Base-by-base conservation (phyloP, 2,888 invertebrate species). In the Oscheius sp. region DNA sequence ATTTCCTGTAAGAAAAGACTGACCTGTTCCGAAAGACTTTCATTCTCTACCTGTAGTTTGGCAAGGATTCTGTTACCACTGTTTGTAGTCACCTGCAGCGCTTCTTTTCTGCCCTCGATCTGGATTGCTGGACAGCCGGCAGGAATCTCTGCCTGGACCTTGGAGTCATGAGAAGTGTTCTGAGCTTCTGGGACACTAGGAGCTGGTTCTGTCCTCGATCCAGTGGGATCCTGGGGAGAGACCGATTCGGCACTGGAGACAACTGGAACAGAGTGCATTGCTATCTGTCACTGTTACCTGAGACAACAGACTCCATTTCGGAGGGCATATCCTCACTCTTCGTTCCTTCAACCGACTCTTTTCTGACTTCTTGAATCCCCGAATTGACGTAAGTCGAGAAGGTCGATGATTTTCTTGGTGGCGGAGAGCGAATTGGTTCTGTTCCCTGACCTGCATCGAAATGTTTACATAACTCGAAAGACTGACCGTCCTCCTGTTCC, bases 11-110 rank as follows among this genome's bases (percentile, higher is more conserved):
- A n/a, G 13, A 50, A 50, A 4, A 4, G 2, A 33, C 9, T 11
- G 13, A 68, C 68, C 68, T 68, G 68, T 37, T 68, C 68, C 2
- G 37, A n/a, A 4, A 68, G 68, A 37, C 42, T 68, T 13, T 68
- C 68, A 35, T 68, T 68, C 29, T 68, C 68, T 35, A 55, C 68
- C 33, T 68, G 55, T 11, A 68, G 37, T n/a, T 55, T 53, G 68
- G 42, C n/a, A 5, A 68, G 55, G 10, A 68, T 53, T 13, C 68
- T 1, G n/a, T 63, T 63, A 9, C 63, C 63, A 63, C 48, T 48
- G 50, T 32, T 63, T 47, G 29, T 48, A 29, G 63, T 48, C 29
- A 63, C 50, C 1, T 48, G 47, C 10, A 63, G 63, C 2, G 47
- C 48, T 32, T 63, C 63, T 29, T 63, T 63, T 29, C 48, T 37